These are phyloP conservation scores for Onthophagus taurus DNA, from an alignment of 1,140 invertebrate genomes.

Conservation along the genomic window DNA sequence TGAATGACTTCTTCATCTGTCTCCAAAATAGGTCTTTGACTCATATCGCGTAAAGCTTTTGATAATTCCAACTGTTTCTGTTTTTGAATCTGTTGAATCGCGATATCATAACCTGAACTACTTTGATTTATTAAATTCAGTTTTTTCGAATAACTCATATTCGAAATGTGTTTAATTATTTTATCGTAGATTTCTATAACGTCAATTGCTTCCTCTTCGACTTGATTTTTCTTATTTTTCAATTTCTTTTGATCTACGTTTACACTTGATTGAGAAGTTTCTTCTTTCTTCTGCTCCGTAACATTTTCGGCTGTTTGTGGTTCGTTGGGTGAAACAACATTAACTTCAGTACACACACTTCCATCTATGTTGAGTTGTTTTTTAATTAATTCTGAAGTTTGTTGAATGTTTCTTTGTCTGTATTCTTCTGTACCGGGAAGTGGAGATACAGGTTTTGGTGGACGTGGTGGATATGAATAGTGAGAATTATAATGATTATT, in stretches of 20 bases:
- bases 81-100: slow-evolving; percentile 27
- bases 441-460: slow-evolving; percentile 20
- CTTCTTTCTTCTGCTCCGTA: not conserved
- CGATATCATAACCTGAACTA: slow-evolving; percentile 24
- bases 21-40: slow-evolving; percentile 12
- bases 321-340: not conserved
- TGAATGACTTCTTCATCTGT: slow-evolving; percentile 20
- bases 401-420: slow-evolving; percentile 24
- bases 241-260: not conserved
- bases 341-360: slow-evolving; percentile 5
- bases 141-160: slow-evolving; percentile 26
- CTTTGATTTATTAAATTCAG: slow-evolving; percentile 27
- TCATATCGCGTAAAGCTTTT: slow-evolving; percentile 25
- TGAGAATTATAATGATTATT: too few relatives aligned
- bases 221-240: not conserved
- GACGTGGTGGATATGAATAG: not conserved
- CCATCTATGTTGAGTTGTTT: slow-evolving; percentile 21
- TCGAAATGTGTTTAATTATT: slow-evolving; percentile 29
- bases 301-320: slow-evolving; percentile 1
- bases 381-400: slow-evolving; percentile 30
- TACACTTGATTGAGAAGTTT: not conserved
- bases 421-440: slow-evolving; percentile 29
- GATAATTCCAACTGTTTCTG: slow-evolving; percentile 30
- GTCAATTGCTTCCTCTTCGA: slow-evolving; percentile 3
- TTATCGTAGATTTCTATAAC: slow-evolving; percentile 26